Evolutionary conservation across 2,113 vertebrate genomes (phyloP).

Genomic region (Oryzias celebensis): DNA sequence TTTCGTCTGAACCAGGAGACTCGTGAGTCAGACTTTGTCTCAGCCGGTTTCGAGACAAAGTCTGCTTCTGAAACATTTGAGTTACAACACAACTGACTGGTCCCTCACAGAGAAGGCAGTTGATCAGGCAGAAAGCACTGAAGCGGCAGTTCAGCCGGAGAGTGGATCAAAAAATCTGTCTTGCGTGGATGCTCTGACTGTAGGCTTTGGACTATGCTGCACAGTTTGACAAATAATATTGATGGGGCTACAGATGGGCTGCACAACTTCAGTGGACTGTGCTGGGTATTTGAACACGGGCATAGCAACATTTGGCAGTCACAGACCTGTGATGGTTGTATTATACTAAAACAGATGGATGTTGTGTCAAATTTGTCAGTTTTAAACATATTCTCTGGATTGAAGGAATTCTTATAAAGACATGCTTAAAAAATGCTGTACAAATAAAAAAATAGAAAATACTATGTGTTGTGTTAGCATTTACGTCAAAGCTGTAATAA

Average conservation of each 20-base stretch:
- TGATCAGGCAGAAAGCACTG: conserved; percentile 25
- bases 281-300: conserved; percentile 25
- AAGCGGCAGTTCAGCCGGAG: conserved; percentile 37
- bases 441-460: neutral
- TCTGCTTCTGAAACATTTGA: conserved; percentile 43
- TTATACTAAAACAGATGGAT: neutral
- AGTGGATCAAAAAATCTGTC: conserved; percentile 44
- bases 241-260: conserved; percentile 21
- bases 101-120: conserved; percentile 3
- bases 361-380: conserved; percentile 7
- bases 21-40: conserved; percentile 25
- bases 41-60: conserved; percentile 17
- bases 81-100: conserved; percentile 27
- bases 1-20: conserved; percentile 12
- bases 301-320: conserved; percentile 2
- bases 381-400: neutral
- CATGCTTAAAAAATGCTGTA: neutral
- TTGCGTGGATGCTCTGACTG: conserved; percentile 38
- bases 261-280: conserved; percentile 12
- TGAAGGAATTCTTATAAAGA: neutral
- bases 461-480: no score
- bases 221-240: conserved; percentile 37
- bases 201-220: conserved; percentile 12
- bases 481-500: no score
- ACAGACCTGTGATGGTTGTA: conserved; percentile 3